These are phyloP conservation scores for Nylanderia fulva DNA, from an alignment of 1,140 invertebrate genomes.

Conservation along the genomic window DNA sequence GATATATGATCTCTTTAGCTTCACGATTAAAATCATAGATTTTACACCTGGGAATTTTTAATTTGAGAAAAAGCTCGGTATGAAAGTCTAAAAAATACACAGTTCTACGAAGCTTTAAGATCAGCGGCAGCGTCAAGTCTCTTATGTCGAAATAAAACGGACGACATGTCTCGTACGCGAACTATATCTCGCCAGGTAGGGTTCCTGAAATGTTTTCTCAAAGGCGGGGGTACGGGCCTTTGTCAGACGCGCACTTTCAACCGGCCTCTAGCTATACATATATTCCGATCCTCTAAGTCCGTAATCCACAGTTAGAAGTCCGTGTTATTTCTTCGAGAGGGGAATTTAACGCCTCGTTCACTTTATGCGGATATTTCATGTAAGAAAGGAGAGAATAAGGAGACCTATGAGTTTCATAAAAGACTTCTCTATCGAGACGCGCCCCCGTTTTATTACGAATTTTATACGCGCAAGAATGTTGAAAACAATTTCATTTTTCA, in stretches of 20 bases:
- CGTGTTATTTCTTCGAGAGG: slow-evolving; percentile 73
- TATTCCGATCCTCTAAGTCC: slow-evolving; percentile 64
- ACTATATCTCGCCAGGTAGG: slow-evolving; percentile 66
- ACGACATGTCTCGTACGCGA: slow-evolving; percentile 39
- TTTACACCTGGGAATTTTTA: too few species aligned
- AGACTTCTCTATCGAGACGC: not conserved
- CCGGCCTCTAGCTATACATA: slow-evolving; percentile 36
- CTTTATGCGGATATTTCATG: not conserved
- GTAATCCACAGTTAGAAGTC: slow-evolving; percentile 73
- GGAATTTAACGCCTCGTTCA: slow-evolving; percentile 61
- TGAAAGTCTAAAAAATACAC: not conserved
- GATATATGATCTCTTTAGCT: not conserved
- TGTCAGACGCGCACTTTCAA: slow-evolving; percentile 62
- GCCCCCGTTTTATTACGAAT: not conserved
- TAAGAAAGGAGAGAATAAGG: not conserved
- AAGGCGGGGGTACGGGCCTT: slow-evolving; percentile 55
- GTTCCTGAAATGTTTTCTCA: slow-evolving; percentile 75
- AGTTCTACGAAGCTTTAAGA: slow-evolving; percentile 22
- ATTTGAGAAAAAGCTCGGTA: too few species aligned
- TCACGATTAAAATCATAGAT: too few species aligned
- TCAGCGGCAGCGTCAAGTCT: not conserved
- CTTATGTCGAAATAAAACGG: slow-evolving; percentile 33
- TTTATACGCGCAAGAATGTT: too few species aligned
- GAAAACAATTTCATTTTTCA: slow-evolving; percentile 4
- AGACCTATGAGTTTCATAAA: not conserved